Evolutionary conservation across 2,888 invertebrate genomes (phyloP).

Genomic region (Automeris io): DNA sequence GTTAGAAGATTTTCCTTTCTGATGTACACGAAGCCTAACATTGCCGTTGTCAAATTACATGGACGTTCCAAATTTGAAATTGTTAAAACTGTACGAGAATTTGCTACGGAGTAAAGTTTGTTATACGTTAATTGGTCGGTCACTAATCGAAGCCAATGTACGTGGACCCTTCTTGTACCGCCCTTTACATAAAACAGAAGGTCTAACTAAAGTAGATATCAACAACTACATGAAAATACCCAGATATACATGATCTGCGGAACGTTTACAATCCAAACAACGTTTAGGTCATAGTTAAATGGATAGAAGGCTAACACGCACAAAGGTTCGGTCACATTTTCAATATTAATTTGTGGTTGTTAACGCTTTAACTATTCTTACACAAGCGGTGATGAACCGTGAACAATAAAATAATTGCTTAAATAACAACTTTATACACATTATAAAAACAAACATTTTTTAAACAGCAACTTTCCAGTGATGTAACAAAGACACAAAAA

Average conservation of each 20-base stretch:
- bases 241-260: conserved; percentile 20
- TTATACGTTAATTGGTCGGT: conserved; percentile 69
- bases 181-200: neutral
- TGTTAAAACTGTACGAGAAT: conserved; percentile 74
- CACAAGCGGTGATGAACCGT: conserved; percentile 56
- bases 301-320: conserved; percentile 28
- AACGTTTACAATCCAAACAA: neutral
- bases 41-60: conserved; percentile 56
- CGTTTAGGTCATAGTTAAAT: conserved; percentile 9
- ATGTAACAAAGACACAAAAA: too few relatives aligned
- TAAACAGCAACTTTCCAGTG: neutral
- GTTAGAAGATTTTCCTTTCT: conserved; percentile 10
- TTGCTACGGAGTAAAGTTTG: conserved; percentile 66
- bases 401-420: conserved; percentile 51
- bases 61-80: conserved; percentile 59
- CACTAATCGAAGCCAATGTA: conserved; percentile 39
- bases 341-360: conserved; percentile 59
- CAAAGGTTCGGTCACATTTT: conserved; percentile 51
- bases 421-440: conserved; percentile 19
- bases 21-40: conserved; percentile 34
- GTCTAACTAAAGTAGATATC: conserved; percentile 15
- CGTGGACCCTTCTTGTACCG: conserved; percentile 16
- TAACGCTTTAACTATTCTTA: conserved; percentile 59
- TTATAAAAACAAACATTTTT: conserved; percentile 22
- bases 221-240: conserved; percentile 15